phyloP scores from a whole-genome alignment of 2,797 vertebrate species.

The Arnoldichthys spilopterus region DNA sequence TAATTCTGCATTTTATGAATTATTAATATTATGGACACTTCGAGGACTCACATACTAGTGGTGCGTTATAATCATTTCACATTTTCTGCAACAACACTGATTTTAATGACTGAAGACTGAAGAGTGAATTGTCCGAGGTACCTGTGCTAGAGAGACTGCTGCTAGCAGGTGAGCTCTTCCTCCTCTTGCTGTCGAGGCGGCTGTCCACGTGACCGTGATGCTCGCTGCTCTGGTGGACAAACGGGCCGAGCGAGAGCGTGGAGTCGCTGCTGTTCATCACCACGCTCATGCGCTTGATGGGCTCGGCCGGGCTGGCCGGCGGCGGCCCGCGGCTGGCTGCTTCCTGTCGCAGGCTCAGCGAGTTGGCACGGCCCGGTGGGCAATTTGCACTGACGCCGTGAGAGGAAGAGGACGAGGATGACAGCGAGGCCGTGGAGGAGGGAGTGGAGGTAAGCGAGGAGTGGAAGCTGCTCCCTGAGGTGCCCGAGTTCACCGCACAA shows the following conservation, averaged over 20 bases:
- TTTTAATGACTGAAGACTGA: too few relatives aligned
- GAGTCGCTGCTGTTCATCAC: slow-evolving; percentile 98
- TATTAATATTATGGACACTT: too few relatives aligned
- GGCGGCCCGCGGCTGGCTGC: slow-evolving; percentile 86
- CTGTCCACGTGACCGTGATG: slow-evolving; percentile 88
- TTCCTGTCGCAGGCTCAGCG: slow-evolving; percentile 89
- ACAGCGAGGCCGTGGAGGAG: slow-evolving; percentile 75
- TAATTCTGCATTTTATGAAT: too few relatives aligned
- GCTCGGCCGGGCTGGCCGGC: slow-evolving; percentile 89
- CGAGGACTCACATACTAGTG: too few relatives aligned
- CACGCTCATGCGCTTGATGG: slow-evolving; percentile 98
- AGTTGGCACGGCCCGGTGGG: slow-evolving; percentile 86
- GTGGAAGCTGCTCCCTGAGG: slow-evolving; percentile 89
- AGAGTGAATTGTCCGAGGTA: neutral
- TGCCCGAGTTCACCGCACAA: slow-evolving; percentile 86
- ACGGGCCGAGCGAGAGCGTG: slow-evolving; percentile 95
- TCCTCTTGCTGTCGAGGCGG: slow-evolving; percentile 91
- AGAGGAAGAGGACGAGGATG: slow-evolving; percentile 82
- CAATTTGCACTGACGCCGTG: slow-evolving; percentile 90
- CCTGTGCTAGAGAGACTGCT: slow-evolving; percentile 72
- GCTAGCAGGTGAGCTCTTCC: slow-evolving; percentile 89
- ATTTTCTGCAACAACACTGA: too few relatives aligned
- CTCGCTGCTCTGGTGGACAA: slow-evolving; percentile 87
- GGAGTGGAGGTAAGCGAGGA: slow-evolving; percentile 81
- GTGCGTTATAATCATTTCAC: too few relatives aligned